Evolutionary conservation across 1,140 invertebrate species (phyloP), one percentile per base, ranked within the genome.

Genomic region (Meteorus sp.): DNA sequence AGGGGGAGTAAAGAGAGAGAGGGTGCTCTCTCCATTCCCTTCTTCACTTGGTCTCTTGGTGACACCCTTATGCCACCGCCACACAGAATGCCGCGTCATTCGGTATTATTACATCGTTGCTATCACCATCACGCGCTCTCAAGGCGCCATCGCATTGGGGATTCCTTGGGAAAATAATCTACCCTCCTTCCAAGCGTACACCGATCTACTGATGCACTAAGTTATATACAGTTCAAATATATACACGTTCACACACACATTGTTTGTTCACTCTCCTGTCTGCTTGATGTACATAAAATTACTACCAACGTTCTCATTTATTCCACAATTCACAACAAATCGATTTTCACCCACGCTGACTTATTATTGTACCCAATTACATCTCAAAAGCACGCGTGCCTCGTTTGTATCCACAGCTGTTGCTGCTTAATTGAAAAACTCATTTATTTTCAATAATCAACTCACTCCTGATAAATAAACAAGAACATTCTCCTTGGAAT

Each of bases 401-500:
- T 82, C 82, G 84, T 84, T 85, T 84, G 84, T 85, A 84, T 83
- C 83, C 83, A 83, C 83, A 85, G 83, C 83, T 84, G 83, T 82
- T 82, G 81, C 80, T 80, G 81, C 82, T 84, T 84, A 84, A 84
- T 85, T 85, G 83, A 81, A 79, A 83, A 78, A 76, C 79, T 77
- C 77, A 29, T n/a, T n/a, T n/a, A n/a, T n/a, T 81, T 74, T 78
- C 78, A 81, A 82, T 84, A 83, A 84, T 84, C 83, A 83, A 83
- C 76, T 75, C 68, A 60, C 65, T 68, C 50, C 67, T 62, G 72
- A 71, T 68, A 72, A 68, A 64, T 64, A 68, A 68, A 66, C n/a
- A n/a, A n/a, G n/a, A n/a, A n/a, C n/a, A n/a, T n/a, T n/a, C n/a
- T n/a, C n/a, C n/a, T n/a, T n/a, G n/a, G n/a, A n/a, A n/a, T n/a